phyloP scores from a whole-genome alignment of 2,113 vertebrate genomes.

The Serinus canaria region DNA sequence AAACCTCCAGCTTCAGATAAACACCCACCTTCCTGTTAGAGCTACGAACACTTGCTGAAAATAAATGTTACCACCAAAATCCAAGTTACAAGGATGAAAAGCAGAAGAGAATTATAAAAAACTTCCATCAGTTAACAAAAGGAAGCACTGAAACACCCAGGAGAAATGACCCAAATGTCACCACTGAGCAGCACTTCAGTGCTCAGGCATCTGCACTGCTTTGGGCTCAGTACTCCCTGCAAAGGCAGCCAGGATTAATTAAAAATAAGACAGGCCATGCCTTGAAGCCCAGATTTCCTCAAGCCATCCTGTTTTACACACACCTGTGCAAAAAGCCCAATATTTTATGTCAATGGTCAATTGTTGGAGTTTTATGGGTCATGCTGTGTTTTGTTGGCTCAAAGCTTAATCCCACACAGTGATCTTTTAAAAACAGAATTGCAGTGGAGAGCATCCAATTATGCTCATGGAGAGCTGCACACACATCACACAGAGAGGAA shows the following conservation, averaged over 20 bases:
- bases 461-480: not conserved
- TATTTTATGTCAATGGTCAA: not conserved
- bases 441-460: not conserved
- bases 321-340: not conserved
- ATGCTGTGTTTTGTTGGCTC: not conserved
- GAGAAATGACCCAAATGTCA: not conserved
- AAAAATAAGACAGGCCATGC: not conserved
- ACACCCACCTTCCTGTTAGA: not conserved
- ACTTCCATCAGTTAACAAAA: not conserved
- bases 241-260: not conserved
- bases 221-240: not conserved
- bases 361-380: not conserved
- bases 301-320: not conserved
- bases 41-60: not conserved
- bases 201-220: not conserved
- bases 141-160: not conserved
- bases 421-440: slow-evolving; percentile 9
- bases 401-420: not conserved
- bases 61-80: not conserved
- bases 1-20: not conserved
- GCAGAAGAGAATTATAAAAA: not conserved
- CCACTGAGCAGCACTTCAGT: not conserved
- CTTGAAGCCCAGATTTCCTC: not conserved
- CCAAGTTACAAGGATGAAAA: not conserved
- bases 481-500: not conserved